A percentile compares a stretch with the other conserved stretches of the same genome.
Conservation (phyloP, 1,140 invertebrate species). For the Eufriesea mexicana region DNA sequence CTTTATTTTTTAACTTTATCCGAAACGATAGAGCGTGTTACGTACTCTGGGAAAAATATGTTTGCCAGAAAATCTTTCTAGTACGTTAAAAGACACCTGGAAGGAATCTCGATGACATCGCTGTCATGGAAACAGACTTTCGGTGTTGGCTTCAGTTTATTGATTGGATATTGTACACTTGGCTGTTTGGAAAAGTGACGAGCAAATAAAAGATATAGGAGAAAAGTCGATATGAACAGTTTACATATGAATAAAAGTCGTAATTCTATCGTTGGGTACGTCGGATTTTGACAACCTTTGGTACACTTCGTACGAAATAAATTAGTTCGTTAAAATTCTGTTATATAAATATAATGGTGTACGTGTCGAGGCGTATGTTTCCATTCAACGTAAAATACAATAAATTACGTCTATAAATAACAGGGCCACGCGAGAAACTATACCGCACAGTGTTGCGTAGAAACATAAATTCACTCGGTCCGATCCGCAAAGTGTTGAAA, state of each 20-base stretch:
- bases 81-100: no score
- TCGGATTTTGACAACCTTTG: neutral
- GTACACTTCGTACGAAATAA: neutral
- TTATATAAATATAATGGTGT: constrained; percentile 30
- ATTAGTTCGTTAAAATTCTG: constrained; percentile 30
- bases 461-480: constrained; percentile 41
- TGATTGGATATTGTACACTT: neutral
- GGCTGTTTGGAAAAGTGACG: neutral
- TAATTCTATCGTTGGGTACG: neutral
- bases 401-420: constrained; percentile 56
- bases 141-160: neutral
- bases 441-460: constrained; percentile 49
- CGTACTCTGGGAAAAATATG: no score
- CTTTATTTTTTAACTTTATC: no score
- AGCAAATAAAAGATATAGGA: no score
- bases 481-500: constrained; percentile 52
- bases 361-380: constrained; percentile 33
- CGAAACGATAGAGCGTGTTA: no score
- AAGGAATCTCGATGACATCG: no score
- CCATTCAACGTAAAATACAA: constrained; percentile 48
- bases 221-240: no score
- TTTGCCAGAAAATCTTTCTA: no score
- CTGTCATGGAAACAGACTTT: no score
- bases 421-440: constrained; percentile 39
- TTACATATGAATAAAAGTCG: no score